Conservation (phyloP, 2,113 vertebrate genomes). For the Bubo blakistoni region DNA sequence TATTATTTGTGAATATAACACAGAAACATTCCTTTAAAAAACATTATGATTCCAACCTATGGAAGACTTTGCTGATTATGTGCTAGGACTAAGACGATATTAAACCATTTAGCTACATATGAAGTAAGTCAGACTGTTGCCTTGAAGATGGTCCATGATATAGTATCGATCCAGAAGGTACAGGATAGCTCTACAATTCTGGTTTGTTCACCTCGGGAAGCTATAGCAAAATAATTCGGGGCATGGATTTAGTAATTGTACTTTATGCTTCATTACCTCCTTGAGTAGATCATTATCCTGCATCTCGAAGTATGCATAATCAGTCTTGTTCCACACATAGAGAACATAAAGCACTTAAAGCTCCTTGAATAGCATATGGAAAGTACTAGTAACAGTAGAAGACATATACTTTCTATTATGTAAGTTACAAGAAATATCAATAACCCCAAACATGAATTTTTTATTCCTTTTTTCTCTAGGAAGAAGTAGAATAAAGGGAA, state of each 20-base stretch:
- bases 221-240: neutral
- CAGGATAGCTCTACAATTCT: neutral
- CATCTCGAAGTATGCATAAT: neutral
- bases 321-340: neutral
- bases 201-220: neutral
- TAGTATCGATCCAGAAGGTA: neutral
- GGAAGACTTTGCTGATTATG: neutral
- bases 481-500: neutral
- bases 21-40: neutral
- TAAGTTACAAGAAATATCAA: neutral
- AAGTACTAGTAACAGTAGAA: neutral
- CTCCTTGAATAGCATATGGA: neutral
- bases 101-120: neutral
- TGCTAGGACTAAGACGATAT: neutral
- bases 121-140: neutral
- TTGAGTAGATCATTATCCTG: neutral
- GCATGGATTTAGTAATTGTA: neutral
- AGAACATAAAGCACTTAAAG: neutral
- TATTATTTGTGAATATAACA: neutral
- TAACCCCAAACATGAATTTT: neutral
- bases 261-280: conserved; percentile 4
- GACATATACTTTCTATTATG: neutral
- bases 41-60: neutral
- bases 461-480: neutral
- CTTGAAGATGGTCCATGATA: neutral